A percentile compares a stretch with the other conserved stretches of the same genome.
Evolutionary conservation across 2,113 vertebrate genomes (phyloP).

Genomic region (Chrysochloris asiatica): DNA sequence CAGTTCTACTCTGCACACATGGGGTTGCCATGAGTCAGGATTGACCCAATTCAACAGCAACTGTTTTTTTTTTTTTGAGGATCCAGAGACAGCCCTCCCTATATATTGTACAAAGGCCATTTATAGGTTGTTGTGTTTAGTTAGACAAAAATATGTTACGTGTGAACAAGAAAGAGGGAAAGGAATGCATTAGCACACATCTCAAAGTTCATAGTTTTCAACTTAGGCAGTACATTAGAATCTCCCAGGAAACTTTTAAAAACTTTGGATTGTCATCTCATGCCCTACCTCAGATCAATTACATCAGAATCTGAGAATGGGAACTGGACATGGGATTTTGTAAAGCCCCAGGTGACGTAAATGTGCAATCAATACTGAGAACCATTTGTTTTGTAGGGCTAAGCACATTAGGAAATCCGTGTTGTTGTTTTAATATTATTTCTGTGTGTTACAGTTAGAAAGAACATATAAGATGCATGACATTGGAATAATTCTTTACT

Average conservation of each 20-base stretch:
- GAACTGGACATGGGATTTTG: neutral
- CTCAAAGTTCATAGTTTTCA: conserved; percentile 11
- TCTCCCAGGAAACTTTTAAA: neutral
- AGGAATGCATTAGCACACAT: conserved; percentile 9
- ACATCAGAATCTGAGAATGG: neutral
- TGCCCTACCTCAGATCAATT: neutral
- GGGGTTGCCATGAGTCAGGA: neutral
- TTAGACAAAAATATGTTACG: neutral
- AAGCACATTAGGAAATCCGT: neutral
- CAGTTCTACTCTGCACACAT: neutral
- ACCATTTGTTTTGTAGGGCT: conserved; percentile 13
- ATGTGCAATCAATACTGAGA: neutral
- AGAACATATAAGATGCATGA: neutral
- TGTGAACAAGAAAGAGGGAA: conserved; percentile 15
- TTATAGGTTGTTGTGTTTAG: neutral
- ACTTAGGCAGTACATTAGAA: neutral
- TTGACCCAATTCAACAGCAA: neutral
- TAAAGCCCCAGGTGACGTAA: neutral
- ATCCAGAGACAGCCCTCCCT: neutral
- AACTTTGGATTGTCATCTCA: neutral
- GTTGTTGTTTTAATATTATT: neutral
- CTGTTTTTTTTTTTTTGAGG: neutral
- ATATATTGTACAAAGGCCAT: neutral
- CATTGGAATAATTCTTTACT: conserved; percentile 1
- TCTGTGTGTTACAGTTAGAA: neutral